Conservation (phyloP, 1,140 invertebrate genomes). For the Calycopis cecrops region DNA sequence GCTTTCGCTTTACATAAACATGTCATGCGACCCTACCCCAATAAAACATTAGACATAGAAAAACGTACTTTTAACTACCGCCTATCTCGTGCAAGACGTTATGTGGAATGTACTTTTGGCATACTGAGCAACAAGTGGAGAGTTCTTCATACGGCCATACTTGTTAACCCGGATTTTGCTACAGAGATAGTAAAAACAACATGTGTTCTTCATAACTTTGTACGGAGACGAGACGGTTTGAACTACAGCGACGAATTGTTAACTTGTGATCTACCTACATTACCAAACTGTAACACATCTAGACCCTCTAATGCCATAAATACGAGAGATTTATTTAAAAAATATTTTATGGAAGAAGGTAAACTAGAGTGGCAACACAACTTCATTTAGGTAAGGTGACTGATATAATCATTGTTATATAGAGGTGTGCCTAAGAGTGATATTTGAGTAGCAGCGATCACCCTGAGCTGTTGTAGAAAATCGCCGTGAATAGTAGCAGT, state of each 20-base stretch:
- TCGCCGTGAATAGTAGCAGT: no score
- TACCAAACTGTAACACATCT: no score
- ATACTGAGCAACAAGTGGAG: constrained; percentile 57
- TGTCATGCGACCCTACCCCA: constrained; percentile 51
- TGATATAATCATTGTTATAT: no score
- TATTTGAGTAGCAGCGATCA: no score
- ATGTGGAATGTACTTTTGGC: constrained; percentile 62
- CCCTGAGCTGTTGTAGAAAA: no score
- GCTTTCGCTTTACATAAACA: constrained; percentile 45
- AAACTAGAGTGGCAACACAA: constrained; percentile 6
- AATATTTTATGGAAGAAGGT: not conserved
- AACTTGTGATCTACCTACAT: not conserved
- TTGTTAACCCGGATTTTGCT: constrained; percentile 14
- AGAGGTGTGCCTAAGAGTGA: no score
- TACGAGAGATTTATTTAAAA: no score
- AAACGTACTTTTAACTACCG: constrained; percentile 54
- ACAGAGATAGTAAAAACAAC: constrained; percentile 13
- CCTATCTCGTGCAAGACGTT: constrained; percentile 48
- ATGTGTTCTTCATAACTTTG: constrained; percentile 8
- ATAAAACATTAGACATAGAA: constrained; percentile 24
- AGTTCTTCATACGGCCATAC: constrained; percentile 26
- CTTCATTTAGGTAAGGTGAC: constrained; percentile 3
- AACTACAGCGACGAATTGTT: constrained; percentile 8
- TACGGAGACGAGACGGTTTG: constrained; percentile 1
- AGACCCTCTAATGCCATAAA: no score